These are phyloP conservation scores for Tribolium castaneum DNA, from an alignment of 1,140 invertebrate species.

Conservation along the genomic window DNA sequence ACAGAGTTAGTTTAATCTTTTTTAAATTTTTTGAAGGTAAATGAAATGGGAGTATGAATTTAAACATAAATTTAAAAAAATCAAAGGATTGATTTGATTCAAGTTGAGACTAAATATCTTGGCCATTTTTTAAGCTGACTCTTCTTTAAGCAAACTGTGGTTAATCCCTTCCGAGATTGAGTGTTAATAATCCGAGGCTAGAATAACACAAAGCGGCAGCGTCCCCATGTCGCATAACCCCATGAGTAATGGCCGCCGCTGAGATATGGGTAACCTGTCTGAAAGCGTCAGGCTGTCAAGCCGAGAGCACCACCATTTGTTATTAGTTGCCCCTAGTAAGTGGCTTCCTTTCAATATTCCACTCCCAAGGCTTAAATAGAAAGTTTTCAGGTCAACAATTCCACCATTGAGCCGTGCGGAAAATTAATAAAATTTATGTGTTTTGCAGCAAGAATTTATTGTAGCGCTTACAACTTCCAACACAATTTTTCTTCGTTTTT, in stretches of 20 bases:
- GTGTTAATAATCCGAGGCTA: conserved; percentile 18
- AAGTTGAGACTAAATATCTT: too few species aligned
- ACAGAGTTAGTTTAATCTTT: too few species aligned
- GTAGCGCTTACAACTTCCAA: background rate
- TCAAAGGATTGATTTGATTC: too few species aligned
- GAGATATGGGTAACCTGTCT: conserved; percentile 52
- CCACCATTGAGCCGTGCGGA: background rate
- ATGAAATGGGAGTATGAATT: too few species aligned
- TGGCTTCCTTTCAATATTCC: conserved; percentile 49
- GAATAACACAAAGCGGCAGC: conserved; percentile 21
- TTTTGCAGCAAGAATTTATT: background rate
- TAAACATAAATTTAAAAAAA: too few species aligned
- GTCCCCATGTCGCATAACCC: conserved; percentile 40
- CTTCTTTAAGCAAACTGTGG: too few species aligned
- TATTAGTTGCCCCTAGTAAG: conserved; percentile 45
- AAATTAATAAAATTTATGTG: conserved; percentile 40
- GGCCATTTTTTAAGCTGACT: too few species aligned
- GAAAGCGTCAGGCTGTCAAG: conserved; percentile 42
- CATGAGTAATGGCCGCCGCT: conserved; percentile 42
- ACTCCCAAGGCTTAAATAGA: conserved; percentile 2
- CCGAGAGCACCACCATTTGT: conserved; percentile 45
- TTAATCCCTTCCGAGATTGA: conserved; percentile 13
- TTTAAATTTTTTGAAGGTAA: too few species aligned
- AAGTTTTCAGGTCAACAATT: conserved; percentile 26
- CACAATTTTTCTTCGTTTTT: background rate